phyloP scores from a whole-genome alignment of 2,113 vertebrate genomes.

The Lophius piscatorius region DNA sequence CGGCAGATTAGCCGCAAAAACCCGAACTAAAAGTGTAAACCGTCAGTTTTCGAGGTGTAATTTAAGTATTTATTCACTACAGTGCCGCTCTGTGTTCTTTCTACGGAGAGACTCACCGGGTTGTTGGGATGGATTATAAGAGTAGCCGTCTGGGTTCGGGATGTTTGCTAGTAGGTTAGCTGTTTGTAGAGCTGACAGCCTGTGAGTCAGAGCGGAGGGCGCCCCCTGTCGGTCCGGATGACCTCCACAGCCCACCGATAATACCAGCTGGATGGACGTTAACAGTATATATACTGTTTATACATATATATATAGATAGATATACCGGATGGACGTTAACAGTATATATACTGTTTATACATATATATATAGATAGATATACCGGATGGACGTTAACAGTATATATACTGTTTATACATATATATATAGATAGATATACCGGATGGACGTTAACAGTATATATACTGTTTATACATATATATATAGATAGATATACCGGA shows the following conservation, averaged over 20 bases:
- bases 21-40: neutral
- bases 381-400: no score
- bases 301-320: no score
- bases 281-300: no score
- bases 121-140: conserved; percentile 34
- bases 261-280: no score
- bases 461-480: no score
- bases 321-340: no score
- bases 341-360: no score
- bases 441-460: no score
- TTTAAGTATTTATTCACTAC: neutral
- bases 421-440: no score
- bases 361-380: no score
- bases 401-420: no score
- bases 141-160: conserved; percentile 50
- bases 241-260: neutral
- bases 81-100: neutral
- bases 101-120: conserved; percentile 48
- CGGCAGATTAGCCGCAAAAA: conserved; percentile 2
- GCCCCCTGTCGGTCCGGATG: conserved; percentile 40
- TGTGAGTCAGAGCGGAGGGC: conserved; percentile 7
- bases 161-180: conserved; percentile 66
- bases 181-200: conserved; percentile 21
- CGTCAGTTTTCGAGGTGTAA: neutral
- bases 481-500: no score